Percentiles rank a stretch among this genome's conserved stretches.
These are phyloP conservation scores for Lamproptera curius DNA, from an alignment of 2,888 invertebrate species.

Conservation along the genomic window DNA sequence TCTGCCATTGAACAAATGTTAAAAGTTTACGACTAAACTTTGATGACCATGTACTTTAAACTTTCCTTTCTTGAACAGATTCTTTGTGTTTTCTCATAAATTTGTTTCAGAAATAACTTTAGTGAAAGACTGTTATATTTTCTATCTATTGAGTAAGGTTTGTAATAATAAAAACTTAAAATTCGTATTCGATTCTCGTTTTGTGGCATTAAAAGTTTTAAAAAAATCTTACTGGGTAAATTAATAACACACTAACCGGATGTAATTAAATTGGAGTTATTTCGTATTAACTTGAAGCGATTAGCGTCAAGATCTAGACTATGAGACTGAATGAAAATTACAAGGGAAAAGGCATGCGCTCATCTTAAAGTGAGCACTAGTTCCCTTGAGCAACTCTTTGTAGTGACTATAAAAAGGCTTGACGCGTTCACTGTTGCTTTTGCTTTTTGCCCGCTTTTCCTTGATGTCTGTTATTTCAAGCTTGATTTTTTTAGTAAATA, in stretches of 20 bases:
- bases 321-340: slow-evolving; percentile 1
- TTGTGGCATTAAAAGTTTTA: not conserved
- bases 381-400: slow-evolving; percentile 7
- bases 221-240: not conserved
- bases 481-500: slow-evolving; percentile 12
- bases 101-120: not conserved
- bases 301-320: not conserved
- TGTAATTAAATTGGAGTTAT: not conserved
- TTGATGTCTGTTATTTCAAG: slow-evolving; percentile 10
- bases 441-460: slow-evolving; percentile 9
- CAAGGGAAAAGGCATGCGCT: slow-evolving; percentile 1
- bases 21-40: slow-evolving; percentile 8
- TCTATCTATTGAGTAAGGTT: not conserved
- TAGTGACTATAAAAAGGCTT: slow-evolving; percentile 6
- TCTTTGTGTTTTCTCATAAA: slow-evolving; percentile 12
- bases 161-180: too few relatives aligned
- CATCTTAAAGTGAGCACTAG: slow-evolving; percentile 1
- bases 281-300: too few relatives aligned
- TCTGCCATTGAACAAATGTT: slow-evolving; percentile 14
- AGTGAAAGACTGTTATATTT: not conserved
- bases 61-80: slow-evolving; percentile 10
- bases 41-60: slow-evolving; percentile 18
- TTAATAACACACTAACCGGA: not conserved
- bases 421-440: slow-evolving; percentile 3
- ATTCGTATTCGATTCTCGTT: too few relatives aligned